Evolutionary conservation across 2,113 vertebrate genomes (phyloP), one percentile per base, ranked within the genome.

Genomic region (Archocentrus centrarchus): DNA sequence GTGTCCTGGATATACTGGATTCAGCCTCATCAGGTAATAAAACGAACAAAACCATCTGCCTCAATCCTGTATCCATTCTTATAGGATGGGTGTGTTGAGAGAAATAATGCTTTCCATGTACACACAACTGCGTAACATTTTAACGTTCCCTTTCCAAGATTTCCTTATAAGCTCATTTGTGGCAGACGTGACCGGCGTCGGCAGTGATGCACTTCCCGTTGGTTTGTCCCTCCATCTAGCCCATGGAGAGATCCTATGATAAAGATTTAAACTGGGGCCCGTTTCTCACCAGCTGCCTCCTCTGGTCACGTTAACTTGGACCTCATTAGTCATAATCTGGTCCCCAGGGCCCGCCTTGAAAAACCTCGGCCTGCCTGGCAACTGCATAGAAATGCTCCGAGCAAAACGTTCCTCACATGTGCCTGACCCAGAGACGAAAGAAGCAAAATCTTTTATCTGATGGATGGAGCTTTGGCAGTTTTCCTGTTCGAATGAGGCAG

Each of bases 291-390:
- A 92, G 90, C 91, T 92, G 91, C 93, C 93, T 93, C 87, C 88
- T 90, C 91, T 39, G 89, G 94, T 94, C 93, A 94, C 32, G 80
- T 95, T 95, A 95, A 93, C 90, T 91, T 77, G 78, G 86, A 94
- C 84, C 92, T 95, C 92, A 95, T 95, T 95, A 95, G 93, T 92
- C 88, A 94, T 93, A 95, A 96, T 96, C 91, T 87, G 32, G 80
- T 96, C 95, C 94, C 92, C 17, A 60, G 94, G 91, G 95, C 66
- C 86, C 6, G 66, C 81, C 89, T 91, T 91, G 79, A 94, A 93
- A 94, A 95, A 92, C 77, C 70, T 89, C 84, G 59, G 87, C 80
- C 83, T 85, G 86, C 81, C 76, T 84, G 86, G 88, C 81, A 91
- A 93, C 93, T 84, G 78, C 77, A 77, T 77, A 89, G 81, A 91